Evolutionary conservation across 2,797 vertebrate species (phyloP), one percentile per base, ranked within the genome.

Genomic region (Bovichtus diacanthus): DNA sequence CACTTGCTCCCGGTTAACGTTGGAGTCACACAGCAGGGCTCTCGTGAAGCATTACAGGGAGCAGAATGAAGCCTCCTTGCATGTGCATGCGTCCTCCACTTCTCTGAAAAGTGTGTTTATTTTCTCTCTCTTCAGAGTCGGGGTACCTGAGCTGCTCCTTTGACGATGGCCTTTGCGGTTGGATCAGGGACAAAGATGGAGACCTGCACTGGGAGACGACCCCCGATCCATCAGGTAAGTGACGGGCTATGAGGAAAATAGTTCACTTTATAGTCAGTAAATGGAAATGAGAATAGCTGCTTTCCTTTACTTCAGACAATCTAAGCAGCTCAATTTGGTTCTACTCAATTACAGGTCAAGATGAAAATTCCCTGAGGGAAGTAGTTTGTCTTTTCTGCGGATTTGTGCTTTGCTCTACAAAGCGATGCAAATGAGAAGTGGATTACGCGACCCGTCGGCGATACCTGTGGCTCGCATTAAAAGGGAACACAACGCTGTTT

Each of bases 61-160:
- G 31, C 34, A 60, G 19, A 38, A 18, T 36, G 51, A 66, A 19
- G 10, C 15, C 23, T n/a, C 49, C 70, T 36, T 39, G 41, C 8
- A 10, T 29, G 23, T 60, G 55, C 54, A 50, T 39, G 1, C 5
- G 3, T 16, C 8, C 41, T 63, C n/a, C 18, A 4, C 27, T 23
- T 68, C 55, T 69, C 55, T 88, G 18, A 83, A 83, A 82, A 62
- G 15, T 77, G 39, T 67, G 31, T 74, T 74, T 54, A 19, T 59
- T n/a, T n/a, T n/a, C n/a, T n/a, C n/a, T 64, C 18, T 87, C 54
- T 74, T 18, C 83, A 99, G 98, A 95, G 54, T 75, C 94, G 3
- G 95, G 97, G 34, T 89, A 96, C 55, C 96, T 98, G 88, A 98
- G 96, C 93, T 99, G 98, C 78, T 95, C 95, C 60, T 99, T 99